Percentiles rank a stretch among this genome's conserved stretches.
phyloP scores from a whole-genome alignment of 2,797 vertebrate species.

The Somateria mollissima region DNA sequence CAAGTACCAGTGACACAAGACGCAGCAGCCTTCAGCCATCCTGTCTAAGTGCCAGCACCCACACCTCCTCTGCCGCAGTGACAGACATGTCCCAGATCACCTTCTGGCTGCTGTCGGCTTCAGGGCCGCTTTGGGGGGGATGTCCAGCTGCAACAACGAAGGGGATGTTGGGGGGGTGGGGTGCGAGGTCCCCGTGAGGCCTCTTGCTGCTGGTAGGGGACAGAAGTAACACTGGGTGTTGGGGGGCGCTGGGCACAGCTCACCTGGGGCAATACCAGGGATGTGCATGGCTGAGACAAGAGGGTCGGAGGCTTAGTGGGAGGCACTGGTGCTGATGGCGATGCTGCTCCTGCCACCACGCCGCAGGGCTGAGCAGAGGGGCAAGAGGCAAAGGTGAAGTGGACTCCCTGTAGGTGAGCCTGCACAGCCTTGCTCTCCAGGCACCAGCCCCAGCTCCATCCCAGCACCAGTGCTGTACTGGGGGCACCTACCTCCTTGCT shows the following conservation, averaged over 20 bases:
- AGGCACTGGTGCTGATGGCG: not conserved
- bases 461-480: not conserved
- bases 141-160: fast-evolving
- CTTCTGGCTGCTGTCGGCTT: not conserved
- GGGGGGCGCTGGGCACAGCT: not conserved
- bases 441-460: not conserved
- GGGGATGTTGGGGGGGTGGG: not conserved
- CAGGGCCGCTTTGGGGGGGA: not conserved
- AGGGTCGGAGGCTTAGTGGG: not conserved
- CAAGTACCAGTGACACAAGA: not conserved
- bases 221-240: not conserved
- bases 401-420: not conserved
- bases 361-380: not conserved
- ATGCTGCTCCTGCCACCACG: not conserved
- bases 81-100: not conserved
- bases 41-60: not conserved
- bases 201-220: not conserved
- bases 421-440: not conserved
- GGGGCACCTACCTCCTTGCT: not conserved
- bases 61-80: fast-evolving
- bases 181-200: too few species aligned
- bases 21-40: fast-evolving
- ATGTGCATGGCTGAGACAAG: not conserved
- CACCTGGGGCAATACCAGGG: not conserved
- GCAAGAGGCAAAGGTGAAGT: not conserved